Conservation (phyloP, 2,113 vertebrate genomes). For the Micronycteris hirsuta region DNA sequence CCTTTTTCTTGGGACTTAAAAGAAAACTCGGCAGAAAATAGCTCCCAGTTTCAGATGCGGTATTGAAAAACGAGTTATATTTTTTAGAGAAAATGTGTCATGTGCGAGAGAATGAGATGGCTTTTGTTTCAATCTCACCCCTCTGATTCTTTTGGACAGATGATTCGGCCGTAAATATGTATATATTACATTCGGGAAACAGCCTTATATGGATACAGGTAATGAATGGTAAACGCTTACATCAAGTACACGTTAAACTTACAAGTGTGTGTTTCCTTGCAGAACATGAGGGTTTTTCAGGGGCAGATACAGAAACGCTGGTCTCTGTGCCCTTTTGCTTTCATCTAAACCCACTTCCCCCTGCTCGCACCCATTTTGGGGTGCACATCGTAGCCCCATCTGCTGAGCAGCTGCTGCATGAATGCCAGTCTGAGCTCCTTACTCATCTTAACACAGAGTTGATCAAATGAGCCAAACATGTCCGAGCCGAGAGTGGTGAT, state of each 20-base stretch:
- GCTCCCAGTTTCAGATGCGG: not conserved
- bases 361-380: not conserved
- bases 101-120: not conserved
- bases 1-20: not conserved
- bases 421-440: not conserved
- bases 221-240: constrained; percentile 68
- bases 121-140: constrained; percentile 33
- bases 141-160: constrained; percentile 82
- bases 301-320: not conserved
- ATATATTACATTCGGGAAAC: constrained; percentile 92
- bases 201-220: constrained; percentile 93
- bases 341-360: not conserved
- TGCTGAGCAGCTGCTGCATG: not conserved
- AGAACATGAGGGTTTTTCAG: not conserved
- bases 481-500: not conserved
- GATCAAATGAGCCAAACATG: not conserved
- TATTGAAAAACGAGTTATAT: not conserved
- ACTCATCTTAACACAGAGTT: not conserved
- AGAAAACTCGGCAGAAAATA: not conserved
- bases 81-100: not conserved
- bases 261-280: not conserved
- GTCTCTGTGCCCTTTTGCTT: not conserved
- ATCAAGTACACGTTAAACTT: not conserved
- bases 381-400: not conserved
- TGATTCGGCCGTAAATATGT: constrained; percentile 88